Evolutionary conservation across 2,113 vertebrate genomes (phyloP), one percentile per base, ranked within the genome.

Genomic region (Rutilus rutilus): DNA sequence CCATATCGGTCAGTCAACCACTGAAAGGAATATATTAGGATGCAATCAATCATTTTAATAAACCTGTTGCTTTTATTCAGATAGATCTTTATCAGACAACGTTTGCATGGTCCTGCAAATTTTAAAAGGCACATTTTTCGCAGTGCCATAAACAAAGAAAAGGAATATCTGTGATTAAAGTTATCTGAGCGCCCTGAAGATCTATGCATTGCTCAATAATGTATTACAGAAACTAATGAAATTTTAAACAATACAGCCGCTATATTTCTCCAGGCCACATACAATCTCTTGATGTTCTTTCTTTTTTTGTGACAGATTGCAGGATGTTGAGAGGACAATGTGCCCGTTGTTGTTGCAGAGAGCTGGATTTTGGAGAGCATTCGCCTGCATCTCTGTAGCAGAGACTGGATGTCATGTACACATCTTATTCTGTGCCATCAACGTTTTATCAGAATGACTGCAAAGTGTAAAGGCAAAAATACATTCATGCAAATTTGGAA

Each of bases 251-350:
- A 64, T 64, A 27, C 39, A 19, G 36, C 6, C 12, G 30, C 52
- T 78, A 39, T 78, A 59, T 79, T 17, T 42, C 54, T 79, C 21
- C 25, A 42, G 21, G 77, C 77, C 54, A 60, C 75, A 78, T 36
- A 1, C 52, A 79, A 62, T 62, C 23, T 79, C 33, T 79, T 79
- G 77, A 62, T 79, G 77, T 60, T 59, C 10, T 25, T 45, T 80
- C 11, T 14, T 45, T 14, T 45, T 64, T 80, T 64, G n/a, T 81
- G 78, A 64, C 39, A 65, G 59, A 64, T 45, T 42, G 36, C 36
- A 80, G 54, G 59, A 80, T 64, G 78, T 30, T 47, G 39, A 47
- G n/a, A 3, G 59, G 7, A 81, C 60, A 81, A 65, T 45, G 42
- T 47, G n/a, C n/a, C 59, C 30, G 36, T 64, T 81, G 78, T 81